Evolutionary conservation across 2,113 vertebrate species (phyloP).

Genomic region (Percopsis transmontana): DNA sequence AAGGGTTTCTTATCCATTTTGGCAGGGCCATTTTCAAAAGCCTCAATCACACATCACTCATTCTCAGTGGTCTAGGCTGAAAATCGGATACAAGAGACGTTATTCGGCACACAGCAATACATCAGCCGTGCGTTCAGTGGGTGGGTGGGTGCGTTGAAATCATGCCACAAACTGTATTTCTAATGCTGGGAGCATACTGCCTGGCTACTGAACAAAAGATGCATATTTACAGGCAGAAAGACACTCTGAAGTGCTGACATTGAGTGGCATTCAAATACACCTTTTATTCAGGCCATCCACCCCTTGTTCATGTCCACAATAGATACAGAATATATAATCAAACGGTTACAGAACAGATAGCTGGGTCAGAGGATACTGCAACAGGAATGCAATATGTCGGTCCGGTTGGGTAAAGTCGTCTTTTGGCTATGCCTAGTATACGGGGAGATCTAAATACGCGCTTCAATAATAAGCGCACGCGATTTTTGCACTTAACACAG

Average conservation of each 20-base stretch:
- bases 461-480: background rate
- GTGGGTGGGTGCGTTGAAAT: conserved; percentile 24
- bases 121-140: conserved; percentile 29
- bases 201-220: conserved; percentile 25
- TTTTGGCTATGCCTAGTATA: background rate
- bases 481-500: conserved; percentile 46
- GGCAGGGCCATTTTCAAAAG: conserved; percentile 21
- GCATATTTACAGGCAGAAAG: conserved; percentile 46
- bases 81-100: conserved; percentile 31
- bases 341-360: conserved; percentile 28
- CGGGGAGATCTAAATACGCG: conserved; percentile 18
- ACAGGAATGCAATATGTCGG: conserved; percentile 35
- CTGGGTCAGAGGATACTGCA: conserved; percentile 32
- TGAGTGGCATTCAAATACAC: conserved; percentile 61
- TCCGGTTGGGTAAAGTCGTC: background rate
- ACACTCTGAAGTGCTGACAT: conserved; percentile 61
- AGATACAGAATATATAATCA: conserved; percentile 25
- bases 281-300: conserved; percentile 49
- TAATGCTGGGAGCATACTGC: conserved; percentile 54
- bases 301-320: conserved; percentile 28
- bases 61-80: conserved; percentile 36
- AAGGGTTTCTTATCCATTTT: conserved; percentile 28
- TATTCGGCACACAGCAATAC: conserved; percentile 27
- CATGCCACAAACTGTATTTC: conserved; percentile 48
- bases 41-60: conserved; percentile 19